Conservation (phyloP, 2,888 invertebrate genomes). For the Rutpela maculata region DNA sequence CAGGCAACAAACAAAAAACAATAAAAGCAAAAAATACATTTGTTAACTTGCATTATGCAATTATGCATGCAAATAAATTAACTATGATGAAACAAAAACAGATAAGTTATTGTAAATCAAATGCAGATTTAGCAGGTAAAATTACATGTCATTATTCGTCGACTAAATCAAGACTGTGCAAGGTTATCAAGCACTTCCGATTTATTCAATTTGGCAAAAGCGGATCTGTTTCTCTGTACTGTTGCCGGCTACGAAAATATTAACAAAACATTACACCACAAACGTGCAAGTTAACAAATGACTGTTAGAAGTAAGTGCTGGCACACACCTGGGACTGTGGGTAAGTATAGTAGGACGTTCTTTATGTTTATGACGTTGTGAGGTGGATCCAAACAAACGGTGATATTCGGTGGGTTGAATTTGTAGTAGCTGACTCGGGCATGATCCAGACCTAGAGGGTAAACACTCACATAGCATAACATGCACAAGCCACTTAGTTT, state of each 20-base stretch:
- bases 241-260: too few relatives aligned
- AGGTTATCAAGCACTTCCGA: too few relatives aligned
- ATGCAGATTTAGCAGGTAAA: too few relatives aligned
- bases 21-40: not conserved
- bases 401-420: conserved; percentile 79
- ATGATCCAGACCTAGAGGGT: conserved; percentile 88
- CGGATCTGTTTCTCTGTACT: too few relatives aligned
- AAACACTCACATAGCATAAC: conserved; percentile 63
- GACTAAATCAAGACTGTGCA: too few relatives aligned
- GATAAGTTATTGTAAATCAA: too few relatives aligned
- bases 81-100: not conserved
- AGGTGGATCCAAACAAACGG: conserved; percentile 74
- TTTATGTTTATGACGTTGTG: conserved; percentile 81
- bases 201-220: too few relatives aligned
- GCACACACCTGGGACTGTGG: conserved; percentile 64
- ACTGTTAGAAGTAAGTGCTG: conserved; percentile 18
- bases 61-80: not conserved
- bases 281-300: not conserved
- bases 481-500: conserved; percentile 36
- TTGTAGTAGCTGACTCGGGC: conserved; percentile 92
- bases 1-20: conserved; percentile 19
- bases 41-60: conserved; percentile 5
- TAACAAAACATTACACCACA: not conserved
- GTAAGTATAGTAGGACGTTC: conserved; percentile 77
- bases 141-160: too few relatives aligned